Conservation (phyloP, 2,797 vertebrate species). For the Pantherophis alleghaniensis region DNA sequence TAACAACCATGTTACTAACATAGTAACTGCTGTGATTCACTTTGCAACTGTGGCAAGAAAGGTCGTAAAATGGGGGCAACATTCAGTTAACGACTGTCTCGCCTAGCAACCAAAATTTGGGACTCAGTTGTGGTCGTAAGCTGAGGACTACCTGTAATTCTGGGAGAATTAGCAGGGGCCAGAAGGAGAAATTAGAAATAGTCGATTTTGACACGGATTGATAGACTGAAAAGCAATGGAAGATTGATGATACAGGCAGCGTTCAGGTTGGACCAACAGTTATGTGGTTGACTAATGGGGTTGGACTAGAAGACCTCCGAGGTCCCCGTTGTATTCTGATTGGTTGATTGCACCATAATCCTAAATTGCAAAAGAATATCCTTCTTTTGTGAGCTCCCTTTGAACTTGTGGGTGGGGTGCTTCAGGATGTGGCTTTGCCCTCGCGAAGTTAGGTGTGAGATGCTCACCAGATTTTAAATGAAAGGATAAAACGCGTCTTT, state of each 20-base stretch:
- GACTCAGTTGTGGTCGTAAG: too few species aligned
- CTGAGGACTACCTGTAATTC: neutral
- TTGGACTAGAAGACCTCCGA: neutral
- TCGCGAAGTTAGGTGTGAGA: neutral
- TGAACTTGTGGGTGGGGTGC: neutral
- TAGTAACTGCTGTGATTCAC: neutral
- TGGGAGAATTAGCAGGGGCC: neutral
- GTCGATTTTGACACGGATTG: neutral
- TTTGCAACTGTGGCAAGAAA: neutral
- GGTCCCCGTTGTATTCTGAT: neutral
- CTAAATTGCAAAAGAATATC: neutral
- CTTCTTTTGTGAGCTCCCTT: neutral
- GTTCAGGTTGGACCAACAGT: neutral
- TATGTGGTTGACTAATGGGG: neutral
- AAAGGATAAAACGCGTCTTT: neutral
- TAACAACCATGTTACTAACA: too few species aligned
- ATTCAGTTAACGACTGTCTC: neutral
- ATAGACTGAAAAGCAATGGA: neutral
- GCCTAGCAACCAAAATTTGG: too few species aligned
- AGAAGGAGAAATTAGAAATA: neutral
- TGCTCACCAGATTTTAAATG: neutral
- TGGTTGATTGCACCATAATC: neutral
- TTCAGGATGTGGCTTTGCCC: neutral
- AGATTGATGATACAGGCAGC: neutral
- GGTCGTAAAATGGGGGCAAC: neutral